These are phyloP conservation scores for Antrozous pallidus DNA, from an alignment of 2,797 vertebrate genomes.

Conservation along the genomic window DNA sequence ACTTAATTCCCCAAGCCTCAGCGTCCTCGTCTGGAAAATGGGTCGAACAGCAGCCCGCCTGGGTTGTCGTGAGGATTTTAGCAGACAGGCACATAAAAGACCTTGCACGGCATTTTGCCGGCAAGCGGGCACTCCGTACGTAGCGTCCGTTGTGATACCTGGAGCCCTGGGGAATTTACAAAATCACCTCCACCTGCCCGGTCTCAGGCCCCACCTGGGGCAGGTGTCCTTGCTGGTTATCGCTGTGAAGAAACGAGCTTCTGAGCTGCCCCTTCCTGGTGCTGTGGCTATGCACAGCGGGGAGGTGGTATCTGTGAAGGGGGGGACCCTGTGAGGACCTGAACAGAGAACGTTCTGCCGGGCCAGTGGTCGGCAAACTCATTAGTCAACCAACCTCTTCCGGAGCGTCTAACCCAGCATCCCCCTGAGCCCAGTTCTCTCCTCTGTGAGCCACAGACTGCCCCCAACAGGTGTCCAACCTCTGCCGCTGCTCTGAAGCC, in stretches of 20 bases:
- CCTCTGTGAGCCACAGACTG: neutral
- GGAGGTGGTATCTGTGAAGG: too few species aligned
- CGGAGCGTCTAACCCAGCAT: accelerated
- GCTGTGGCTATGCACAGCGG: too few species aligned
- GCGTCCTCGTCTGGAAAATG: conserved; percentile 35
- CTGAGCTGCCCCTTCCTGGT: neutral
- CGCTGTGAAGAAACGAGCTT: neutral
- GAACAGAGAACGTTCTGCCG: too few species aligned
- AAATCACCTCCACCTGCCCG: neutral
- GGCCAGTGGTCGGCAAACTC: too few species aligned
- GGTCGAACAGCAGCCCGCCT: neutral
- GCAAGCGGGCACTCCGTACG: neutral
- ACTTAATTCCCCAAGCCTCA: conserved; percentile 16
- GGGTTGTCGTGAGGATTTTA: neutral
- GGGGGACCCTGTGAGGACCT: too few species aligned
- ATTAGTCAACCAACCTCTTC: neutral
- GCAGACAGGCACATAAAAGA: neutral
- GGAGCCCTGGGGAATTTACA: neutral
- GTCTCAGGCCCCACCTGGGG: neutral
- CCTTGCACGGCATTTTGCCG: neutral
- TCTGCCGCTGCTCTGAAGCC: neutral
- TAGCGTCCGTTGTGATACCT: too few species aligned
- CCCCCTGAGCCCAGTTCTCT: neutral
- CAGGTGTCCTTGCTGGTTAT: neutral
- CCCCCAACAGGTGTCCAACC: neutral